Evolutionary conservation across 1,140 invertebrate species (phyloP), one percentile per base, ranked within the genome.

Genomic region (Agrypnia vestita): DNA sequence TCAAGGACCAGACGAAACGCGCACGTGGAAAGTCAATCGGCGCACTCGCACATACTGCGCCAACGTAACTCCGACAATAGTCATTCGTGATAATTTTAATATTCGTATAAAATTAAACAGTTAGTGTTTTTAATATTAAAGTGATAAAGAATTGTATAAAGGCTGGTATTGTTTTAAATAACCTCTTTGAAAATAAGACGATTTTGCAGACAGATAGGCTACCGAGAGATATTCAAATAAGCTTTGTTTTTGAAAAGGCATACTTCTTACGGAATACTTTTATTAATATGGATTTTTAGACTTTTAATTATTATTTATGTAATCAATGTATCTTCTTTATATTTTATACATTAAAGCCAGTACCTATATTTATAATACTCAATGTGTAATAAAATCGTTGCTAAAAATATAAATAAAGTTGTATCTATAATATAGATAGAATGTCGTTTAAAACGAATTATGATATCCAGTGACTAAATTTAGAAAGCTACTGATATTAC

Each of bases 1-100:
- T 94, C 93, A 10, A 87, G 92, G 81, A 93, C 92, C 83, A 93
- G 92, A 84, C 90, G 94, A 74, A 94, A 94, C 84, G 85, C 90
- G 21, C 94, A 94, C 86, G 91, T 90, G 56, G 92, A 93, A 83
- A 89, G 90, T 76, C 90, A 91, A 78, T 84, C 89, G 7, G 79
- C 85, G 17, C 87, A 89, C 75, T 84, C 85, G 15, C 86, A 88
- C 82, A 86, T 88, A 59, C 85, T 86, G 44, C 87, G 86, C 55
- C 71, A 80, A 25, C 69, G 69, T 56, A 79, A 76, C 49, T 72
- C 76, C 35, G 82, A 82, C 67, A 69, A 62, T 67, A 78, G 81
- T 49, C 72, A 82, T 77, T 82, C 74, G 81, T 82, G 81, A 82
- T 82, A 79, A 76, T 25, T 47, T 76, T 35, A 53, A 62, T 67